Base-by-base conservation (phyloP, 2,888 invertebrate species). In the Coleophora flavipennella region DNA sequence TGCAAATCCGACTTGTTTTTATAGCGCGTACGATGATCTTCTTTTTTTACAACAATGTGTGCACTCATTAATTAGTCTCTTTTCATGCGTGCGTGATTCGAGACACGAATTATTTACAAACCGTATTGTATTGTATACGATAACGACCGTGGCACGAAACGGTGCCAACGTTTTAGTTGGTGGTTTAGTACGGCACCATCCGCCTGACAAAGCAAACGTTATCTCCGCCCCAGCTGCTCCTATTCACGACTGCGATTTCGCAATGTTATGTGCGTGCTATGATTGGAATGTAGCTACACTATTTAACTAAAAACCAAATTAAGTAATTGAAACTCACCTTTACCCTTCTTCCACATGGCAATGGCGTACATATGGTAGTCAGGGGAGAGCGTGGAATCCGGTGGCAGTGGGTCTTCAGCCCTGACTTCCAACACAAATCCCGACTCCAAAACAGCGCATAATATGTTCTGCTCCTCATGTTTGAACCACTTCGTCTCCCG, bases 401-500 rank as follows among this genome's bases (percentile, higher is more conserved):
- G 74, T 33, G 83, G 80, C 51, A 85, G 53, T 1, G 80, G 76
- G 43, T 86, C 81, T 53, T 80, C 78, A 36, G 86, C 86, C 49
- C 80, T 74, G 50, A 89, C 85, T 67, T 92, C 91, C 48, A 91
- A 85, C 53, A 92, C 88, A 72, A 91, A 91, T 40, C 92, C 92
- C 32, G 89, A 86, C 70, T 91, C 90, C 58, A 91, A 86, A 42
- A 91, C 91, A 40, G 91, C 89, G 68, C 90, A 90, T 51, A 92
- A 85, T 54, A 91, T 89, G 57, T 89, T 88, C 62, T 89, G 87
- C 76, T 91, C 91, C 55, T 89, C 89, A 51, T 89, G 88, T 51
- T 86, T 87, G 65, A 91, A 91, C 92, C 92, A 92, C 84, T 91
- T 91, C 46, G 90, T 89, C 66, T 91, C 91, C 48, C 91, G 84